These are phyloP conservation scores for Oscheius sp. DNA, from an alignment of 1,140 invertebrate species.

Conservation along the genomic window DNA sequence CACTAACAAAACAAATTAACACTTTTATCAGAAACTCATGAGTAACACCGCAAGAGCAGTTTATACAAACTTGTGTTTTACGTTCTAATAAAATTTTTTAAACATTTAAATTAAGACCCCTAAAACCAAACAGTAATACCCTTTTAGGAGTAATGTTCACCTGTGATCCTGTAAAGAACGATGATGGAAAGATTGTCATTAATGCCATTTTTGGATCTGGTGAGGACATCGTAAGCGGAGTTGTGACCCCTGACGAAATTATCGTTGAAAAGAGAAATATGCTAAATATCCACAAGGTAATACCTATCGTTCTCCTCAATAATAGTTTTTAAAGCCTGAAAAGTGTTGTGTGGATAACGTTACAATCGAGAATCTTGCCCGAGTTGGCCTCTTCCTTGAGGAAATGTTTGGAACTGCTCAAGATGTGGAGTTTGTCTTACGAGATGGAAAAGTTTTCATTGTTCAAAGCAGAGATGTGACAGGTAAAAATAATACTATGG, in stretches of 20 bases:
- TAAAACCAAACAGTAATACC: no score
- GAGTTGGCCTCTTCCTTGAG: slow-evolving; percentile 68
- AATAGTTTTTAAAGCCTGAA: neutral
- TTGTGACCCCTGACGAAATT: slow-evolving; percentile 50
- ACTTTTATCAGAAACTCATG: no score
- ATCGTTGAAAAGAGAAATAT: neutral
- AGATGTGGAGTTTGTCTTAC: slow-evolving; percentile 72
- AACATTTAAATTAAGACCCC: no score
- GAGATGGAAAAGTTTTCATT: slow-evolving; percentile 65
- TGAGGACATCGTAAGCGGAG: slow-evolving; percentile 66
- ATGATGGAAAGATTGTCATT: slow-evolving; percentile 70
- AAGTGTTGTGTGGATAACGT: slow-evolving; percentile 38
- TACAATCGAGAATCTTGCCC: slow-evolving; percentile 59
- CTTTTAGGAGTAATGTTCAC: slow-evolving; percentile 74
- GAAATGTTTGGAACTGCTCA: slow-evolving; percentile 69
- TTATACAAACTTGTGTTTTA: no score
- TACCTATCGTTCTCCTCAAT: neutral
- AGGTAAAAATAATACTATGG: neutral
- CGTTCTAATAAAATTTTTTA: no score
- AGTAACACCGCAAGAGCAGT: no score
- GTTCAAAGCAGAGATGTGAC: slow-evolving; percentile 57
- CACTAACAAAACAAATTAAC: no score
- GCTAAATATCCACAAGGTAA: slow-evolving; percentile 6
- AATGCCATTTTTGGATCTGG: slow-evolving; percentile 79
- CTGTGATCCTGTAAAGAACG: slow-evolving; percentile 71